phyloP scores from a whole-genome alignment of 2,888 invertebrate species.

The Deilephila elpenor region DNA sequence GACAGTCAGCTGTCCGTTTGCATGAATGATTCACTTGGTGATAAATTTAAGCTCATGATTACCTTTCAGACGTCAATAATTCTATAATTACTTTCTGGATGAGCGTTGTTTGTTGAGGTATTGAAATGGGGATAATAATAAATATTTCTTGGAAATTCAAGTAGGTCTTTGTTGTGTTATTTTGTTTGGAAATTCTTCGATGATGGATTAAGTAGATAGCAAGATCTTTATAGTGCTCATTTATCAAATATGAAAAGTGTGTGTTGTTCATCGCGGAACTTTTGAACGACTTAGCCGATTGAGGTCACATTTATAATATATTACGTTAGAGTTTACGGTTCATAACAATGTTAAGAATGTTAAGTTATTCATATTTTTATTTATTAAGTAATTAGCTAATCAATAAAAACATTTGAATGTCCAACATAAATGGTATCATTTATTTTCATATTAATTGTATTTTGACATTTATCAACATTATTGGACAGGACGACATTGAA shows the following conservation, averaged over 20 bases:
- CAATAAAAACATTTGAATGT: too few species aligned
- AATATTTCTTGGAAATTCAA: background rate
- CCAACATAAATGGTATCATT: too few species aligned
- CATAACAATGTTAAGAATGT: too few species aligned
- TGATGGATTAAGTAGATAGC: background rate
- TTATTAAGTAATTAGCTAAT: too few species aligned
- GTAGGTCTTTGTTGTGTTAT: background rate
- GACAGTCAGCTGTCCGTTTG: constrained; percentile 83
- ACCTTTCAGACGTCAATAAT: constrained; percentile 83
- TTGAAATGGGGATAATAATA: background rate
- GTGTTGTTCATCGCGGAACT: background rate
- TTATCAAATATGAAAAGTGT: background rate
- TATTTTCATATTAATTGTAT: too few species aligned
- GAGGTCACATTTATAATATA: too few species aligned
- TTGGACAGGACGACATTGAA: too few species aligned
- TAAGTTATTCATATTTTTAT: too few species aligned
- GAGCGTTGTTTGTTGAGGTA: constrained; percentile 35
- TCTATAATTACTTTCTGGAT: constrained; percentile 81
- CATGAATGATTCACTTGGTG: constrained; percentile 84
- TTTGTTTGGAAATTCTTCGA: background rate
- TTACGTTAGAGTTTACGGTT: too few species aligned
- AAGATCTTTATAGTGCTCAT: background rate
- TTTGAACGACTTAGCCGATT: too few species aligned
- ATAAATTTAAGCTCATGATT: constrained; percentile 85
- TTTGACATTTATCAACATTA: too few species aligned